Percentiles rank a stretch among this genome's conserved stretches.
These are phyloP conservation scores for Subacronicta megacephala DNA, from an alignment of 2,888 invertebrate genomes.

Conservation along the genomic window DNA sequence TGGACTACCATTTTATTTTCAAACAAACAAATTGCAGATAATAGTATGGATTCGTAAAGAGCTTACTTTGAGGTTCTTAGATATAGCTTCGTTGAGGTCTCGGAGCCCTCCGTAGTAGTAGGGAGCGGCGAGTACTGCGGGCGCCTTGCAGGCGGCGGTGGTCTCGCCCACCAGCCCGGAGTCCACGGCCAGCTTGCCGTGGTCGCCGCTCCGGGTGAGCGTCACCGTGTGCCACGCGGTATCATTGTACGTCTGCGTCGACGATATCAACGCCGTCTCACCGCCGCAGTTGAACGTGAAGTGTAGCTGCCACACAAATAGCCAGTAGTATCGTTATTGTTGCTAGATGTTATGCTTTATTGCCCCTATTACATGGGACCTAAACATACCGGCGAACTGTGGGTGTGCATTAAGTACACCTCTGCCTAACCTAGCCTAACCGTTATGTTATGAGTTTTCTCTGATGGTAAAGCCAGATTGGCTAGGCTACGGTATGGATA, in stretches of 20 bases:
- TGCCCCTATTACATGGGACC: no score
- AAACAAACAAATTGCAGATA: no score
- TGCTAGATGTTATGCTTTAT: no score
- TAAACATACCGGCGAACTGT: no score
- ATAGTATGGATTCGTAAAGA: no score
- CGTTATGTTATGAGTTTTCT: no score
- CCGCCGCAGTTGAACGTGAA: conserved; percentile 93
- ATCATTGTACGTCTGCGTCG: conserved; percentile 91
- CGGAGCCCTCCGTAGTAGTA: conserved; percentile 95
- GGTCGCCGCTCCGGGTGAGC: conserved; percentile 90
- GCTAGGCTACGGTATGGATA: no score
- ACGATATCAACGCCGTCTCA: conserved; percentile 89
- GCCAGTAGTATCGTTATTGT: no score
- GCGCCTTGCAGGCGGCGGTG: conserved; percentile 78
- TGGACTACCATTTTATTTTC: no score
- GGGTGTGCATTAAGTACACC: no score
- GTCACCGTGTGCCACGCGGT: conserved; percentile 94
- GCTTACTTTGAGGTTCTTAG: conserved; percentile 69
- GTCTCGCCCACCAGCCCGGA: conserved; percentile 88
- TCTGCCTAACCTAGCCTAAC: no score
- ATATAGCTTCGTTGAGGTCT: conserved; percentile 73
- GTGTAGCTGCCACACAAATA: conserved; percentile 84
- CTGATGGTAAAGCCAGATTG: no score
- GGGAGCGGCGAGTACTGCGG: conserved; percentile 91
- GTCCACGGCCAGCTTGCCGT: conserved; percentile 92